Percentiles rank a stretch among this genome's conserved stretches.
Conservation (phyloP, 2,797 vertebrate species). For the Echiichthys vipera region DNA sequence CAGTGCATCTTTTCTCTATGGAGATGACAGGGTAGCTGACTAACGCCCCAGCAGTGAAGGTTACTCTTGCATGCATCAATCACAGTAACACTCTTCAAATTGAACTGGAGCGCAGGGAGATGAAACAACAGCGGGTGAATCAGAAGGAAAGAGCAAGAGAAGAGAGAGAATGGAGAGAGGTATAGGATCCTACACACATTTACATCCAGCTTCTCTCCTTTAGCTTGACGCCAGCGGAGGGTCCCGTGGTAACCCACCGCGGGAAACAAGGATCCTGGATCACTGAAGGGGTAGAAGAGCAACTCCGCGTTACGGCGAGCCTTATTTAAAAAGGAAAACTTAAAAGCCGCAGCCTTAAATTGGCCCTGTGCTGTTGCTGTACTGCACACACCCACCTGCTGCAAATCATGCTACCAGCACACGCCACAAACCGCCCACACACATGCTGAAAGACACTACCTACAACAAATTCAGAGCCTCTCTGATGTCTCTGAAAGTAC, state of each 20-base stretch:
- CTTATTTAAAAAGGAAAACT: too few relatives aligned
- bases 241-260: conserved; percentile 37
- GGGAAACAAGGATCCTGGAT: conserved; percentile 21
- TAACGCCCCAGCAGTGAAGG: conserved; percentile 7
- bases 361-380: conserved; percentile 15
- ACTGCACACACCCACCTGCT: conserved; percentile 49
- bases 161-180: not conserved
- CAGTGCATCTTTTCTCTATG: not conserved
- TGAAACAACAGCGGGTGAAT: not conserved
- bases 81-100: not conserved
- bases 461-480: conserved; percentile 31
- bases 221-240: conserved; percentile 40
- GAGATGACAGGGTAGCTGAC: not conserved
- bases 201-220: conserved; percentile 46
- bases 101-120: not conserved
- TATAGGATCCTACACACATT: conserved; percentile 8
- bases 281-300: conserved; percentile 1
- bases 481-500: conserved; percentile 51
- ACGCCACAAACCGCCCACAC: conserved; percentile 33
- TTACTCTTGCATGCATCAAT: conserved; percentile 1
- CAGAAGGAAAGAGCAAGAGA: not conserved
- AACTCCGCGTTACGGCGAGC: not conserved
- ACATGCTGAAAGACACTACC: conserved; percentile 8
- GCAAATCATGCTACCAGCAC: conserved; percentile 37
- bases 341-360: conserved; percentile 4